These are phyloP conservation scores for Saturnia japonica DNA, from an alignment of 2,888 invertebrate genomes.

Conservation along the genomic window DNA sequence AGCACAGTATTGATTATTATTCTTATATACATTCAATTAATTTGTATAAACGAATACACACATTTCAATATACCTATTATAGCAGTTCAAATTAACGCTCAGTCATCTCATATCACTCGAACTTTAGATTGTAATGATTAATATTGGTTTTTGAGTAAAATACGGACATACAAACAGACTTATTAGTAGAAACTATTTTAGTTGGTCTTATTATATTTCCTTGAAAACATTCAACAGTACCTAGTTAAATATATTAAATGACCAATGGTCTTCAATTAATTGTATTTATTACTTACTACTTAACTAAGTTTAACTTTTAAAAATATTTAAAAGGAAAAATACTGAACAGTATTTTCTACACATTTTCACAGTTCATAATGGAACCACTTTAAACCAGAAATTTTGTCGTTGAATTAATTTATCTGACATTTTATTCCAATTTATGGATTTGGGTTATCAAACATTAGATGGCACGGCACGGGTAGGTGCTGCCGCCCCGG, in stretches of 20 bases:
- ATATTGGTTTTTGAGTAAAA: too few relatives aligned
- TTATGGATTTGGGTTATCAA: constrained; percentile 32
- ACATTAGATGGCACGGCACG: too few relatives aligned
- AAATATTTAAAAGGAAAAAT: background rate
- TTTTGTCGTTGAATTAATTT: constrained; percentile 17
- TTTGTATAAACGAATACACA: too few relatives aligned
- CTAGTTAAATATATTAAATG: background rate
- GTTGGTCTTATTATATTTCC: background rate
- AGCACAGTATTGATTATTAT: too few relatives aligned
- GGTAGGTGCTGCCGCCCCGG: constrained; percentile 19
- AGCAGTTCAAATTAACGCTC: too few relatives aligned
- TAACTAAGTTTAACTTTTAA: background rate
- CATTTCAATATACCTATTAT: too few relatives aligned
- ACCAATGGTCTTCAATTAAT: background rate
- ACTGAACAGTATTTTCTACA: background rate
- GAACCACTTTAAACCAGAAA: background rate
- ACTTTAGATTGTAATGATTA: too few relatives aligned
- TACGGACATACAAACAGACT: too few relatives aligned
- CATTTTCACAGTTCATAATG: background rate
- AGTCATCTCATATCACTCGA: too few relatives aligned
- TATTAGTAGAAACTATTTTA: too few relatives aligned
- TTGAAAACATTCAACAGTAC: background rate
- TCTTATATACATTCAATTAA: too few relatives aligned
- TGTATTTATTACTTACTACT: background rate
- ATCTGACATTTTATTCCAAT: constrained; percentile 15